Evolutionary conservation across 2,797 vertebrate genomes (phyloP).

Genomic region (Pseudochaenichthys georgianus): DNA sequence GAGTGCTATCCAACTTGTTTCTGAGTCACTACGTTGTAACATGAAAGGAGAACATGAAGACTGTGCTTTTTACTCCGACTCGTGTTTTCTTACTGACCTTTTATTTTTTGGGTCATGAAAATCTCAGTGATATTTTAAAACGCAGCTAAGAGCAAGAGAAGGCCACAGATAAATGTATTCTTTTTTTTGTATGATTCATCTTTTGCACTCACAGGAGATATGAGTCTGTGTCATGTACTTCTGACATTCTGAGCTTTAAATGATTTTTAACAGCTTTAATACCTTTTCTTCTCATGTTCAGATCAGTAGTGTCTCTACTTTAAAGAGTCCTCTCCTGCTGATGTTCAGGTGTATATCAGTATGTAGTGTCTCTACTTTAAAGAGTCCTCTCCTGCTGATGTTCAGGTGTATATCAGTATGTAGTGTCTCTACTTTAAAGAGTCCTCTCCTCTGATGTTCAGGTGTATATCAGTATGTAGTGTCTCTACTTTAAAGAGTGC

Average conservation of each 20-base stretch:
- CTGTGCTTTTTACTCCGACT: conserved; percentile 7
- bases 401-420: no score
- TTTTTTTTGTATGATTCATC: background rate
- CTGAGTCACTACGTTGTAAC: conserved; percentile 28
- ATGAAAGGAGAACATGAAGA: conserved; percentile 30
- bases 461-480: no score
- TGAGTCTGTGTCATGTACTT: background rate
- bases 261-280: no score
- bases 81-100: conserved; percentile 50
- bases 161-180: background rate
- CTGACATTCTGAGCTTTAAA: background rate
- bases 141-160: conserved; percentile 2
- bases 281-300: no score
- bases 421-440: no score
- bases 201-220: background rate
- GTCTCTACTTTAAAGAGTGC: no score
- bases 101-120: conserved; percentile 43
- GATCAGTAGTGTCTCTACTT: no score
- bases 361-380: no score
- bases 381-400: no score
- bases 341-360: no score
- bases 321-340: no score
- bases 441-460: no score
- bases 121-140: conserved; percentile 46
- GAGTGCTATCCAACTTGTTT: conserved; percentile 46